Evolutionary conservation across 2,113 vertebrate species (phyloP).

Genomic region (Alligator mississippiensis): DNA sequence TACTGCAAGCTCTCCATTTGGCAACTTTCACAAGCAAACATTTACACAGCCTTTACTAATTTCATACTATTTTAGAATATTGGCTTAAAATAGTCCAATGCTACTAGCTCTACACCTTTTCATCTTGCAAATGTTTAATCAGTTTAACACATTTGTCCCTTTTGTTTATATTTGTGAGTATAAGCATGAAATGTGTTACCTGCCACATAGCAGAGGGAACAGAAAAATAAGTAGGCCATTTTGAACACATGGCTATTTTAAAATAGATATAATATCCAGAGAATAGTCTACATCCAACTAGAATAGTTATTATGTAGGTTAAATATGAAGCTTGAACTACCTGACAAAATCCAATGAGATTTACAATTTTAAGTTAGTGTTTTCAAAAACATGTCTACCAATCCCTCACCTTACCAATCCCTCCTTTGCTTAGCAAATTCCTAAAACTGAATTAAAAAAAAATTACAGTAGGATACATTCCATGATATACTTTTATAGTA

Average conservation of each 20-base stretch:
- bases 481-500: too few relatives aligned
- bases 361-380: neutral
- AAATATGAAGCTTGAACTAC: neutral
- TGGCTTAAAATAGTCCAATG: neutral
- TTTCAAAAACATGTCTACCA: neutral
- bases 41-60: neutral
- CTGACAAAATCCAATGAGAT: neutral
- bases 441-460: neutral
- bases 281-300: neutral
- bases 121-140: neutral
- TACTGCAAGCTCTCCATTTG: neutral
- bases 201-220: neutral
- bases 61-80: neutral
- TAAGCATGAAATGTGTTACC: neutral
- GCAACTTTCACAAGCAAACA: neutral
- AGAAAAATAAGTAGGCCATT: neutral
- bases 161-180: constrained; percentile 3
- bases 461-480: too few relatives aligned
- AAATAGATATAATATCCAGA: neutral
- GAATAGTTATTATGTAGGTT: neutral
- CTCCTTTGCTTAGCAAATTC: neutral
- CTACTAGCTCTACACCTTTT: neutral
- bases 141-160: constrained; percentile 21
- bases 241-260: neutral
- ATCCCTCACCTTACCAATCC: neutral